phyloP scores from a whole-genome alignment of 2,113 vertebrate genomes.

The Gnathonemus longibarbis region DNA sequence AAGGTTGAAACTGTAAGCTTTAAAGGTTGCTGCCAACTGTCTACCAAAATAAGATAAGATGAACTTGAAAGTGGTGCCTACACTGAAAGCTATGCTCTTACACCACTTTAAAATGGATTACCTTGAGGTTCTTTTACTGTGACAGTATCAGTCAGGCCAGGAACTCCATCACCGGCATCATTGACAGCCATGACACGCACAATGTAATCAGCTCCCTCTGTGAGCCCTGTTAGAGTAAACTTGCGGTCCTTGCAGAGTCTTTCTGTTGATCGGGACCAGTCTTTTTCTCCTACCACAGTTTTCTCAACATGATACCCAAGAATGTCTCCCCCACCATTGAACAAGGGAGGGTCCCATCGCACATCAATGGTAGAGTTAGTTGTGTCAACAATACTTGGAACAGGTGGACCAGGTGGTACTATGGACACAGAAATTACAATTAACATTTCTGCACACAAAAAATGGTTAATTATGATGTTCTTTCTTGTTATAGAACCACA shows the following conservation, averaged over 20 bases:
- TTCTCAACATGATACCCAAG: slow-evolving; percentile 88
- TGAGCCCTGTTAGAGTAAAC: slow-evolving; percentile 77
- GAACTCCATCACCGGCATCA: slow-evolving; percentile 79
- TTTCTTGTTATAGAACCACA: background rate
- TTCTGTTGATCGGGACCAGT: slow-evolving; percentile 89
- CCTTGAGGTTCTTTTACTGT: slow-evolving; percentile 87
- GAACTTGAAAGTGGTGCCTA: background rate
- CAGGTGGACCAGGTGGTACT: slow-evolving; percentile 87
- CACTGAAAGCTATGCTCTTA: background rate
- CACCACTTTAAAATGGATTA: slow-evolving; percentile 34
- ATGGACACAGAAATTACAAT: slow-evolving; percentile 17
- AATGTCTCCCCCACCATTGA: slow-evolving; percentile 89
- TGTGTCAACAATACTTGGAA: slow-evolving; percentile 78
- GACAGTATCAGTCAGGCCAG: slow-evolving; percentile 78
- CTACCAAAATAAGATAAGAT: background rate
- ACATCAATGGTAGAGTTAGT: slow-evolving; percentile 75
- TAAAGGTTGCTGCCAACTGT: background rate
- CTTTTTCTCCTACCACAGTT: slow-evolving; percentile 74
- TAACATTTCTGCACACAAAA: slow-evolving; percentile 1
- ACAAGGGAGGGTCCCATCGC: slow-evolving; percentile 82
- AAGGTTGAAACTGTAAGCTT: background rate
- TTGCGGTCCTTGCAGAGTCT: slow-evolving; percentile 76
- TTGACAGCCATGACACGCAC: slow-evolving; percentile 84
- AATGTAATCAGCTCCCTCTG: slow-evolving; percentile 86
- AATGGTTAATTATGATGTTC: background rate